These are phyloP conservation scores for Emydura subglobosa DNA, from an alignment of 2,113 vertebrate genomes.

Conservation along the genomic window DNA sequence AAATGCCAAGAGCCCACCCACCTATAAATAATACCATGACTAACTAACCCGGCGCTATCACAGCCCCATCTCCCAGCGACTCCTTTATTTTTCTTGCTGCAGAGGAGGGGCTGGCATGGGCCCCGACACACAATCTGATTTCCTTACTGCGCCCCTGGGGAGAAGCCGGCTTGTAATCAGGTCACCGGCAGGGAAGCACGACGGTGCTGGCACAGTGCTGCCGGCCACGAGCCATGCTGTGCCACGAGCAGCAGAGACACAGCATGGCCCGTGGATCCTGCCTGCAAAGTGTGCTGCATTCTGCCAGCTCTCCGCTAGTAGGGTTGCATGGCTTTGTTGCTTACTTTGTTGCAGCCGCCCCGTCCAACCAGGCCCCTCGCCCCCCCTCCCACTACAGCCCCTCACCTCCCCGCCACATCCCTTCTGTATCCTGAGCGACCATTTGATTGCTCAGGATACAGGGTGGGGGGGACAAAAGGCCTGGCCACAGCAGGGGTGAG, in stretches of 20 bases:
- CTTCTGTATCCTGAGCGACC: too few relatives aligned
- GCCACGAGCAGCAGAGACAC: not conserved
- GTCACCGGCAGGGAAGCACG: slow-evolving; percentile 25
- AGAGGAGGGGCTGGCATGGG: slow-evolving; percentile 29
- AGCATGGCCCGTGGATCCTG: not conserved
- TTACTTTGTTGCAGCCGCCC: not conserved
- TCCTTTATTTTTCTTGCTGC: slow-evolving; percentile 26
- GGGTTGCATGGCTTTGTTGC: not conserved
- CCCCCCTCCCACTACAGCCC: too few relatives aligned
- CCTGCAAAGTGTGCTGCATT: not conserved
- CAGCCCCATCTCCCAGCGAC: slow-evolving; percentile 64
- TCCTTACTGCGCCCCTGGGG: slow-evolving; percentile 50
- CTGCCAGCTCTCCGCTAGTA: not conserved
- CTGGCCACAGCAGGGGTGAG: too few relatives aligned
- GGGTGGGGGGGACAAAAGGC: too few relatives aligned
- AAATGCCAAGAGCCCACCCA: slow-evolving; percentile 71
- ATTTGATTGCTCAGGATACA: too few relatives aligned
- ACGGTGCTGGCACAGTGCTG: not conserved
- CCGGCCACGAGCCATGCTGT: not conserved
- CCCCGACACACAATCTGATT: slow-evolving; percentile 32
- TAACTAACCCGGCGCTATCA: not conserved
- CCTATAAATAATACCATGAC: slow-evolving; percentile 63
- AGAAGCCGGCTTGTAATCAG: slow-evolving; percentile 39
- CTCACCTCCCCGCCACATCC: too few relatives aligned
- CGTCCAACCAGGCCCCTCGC: too few relatives aligned